A percentile compares a stretch with the other conserved stretches of the same genome.
phyloP scores from a whole-genome alignment of 2,797 vertebrate species.

The Tiaroga cobitis region DNA sequence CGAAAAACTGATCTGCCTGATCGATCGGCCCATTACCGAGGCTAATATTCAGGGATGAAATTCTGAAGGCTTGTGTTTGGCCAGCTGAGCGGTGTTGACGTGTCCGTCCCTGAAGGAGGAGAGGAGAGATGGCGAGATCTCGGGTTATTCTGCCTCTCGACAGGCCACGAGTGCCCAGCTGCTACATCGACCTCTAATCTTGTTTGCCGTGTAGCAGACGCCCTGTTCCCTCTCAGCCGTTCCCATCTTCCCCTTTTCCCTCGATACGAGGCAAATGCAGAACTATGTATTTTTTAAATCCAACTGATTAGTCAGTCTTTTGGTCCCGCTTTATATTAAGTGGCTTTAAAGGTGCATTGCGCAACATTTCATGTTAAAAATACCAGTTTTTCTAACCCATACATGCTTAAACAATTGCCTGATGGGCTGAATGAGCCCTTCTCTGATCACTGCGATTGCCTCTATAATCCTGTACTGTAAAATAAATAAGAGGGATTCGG shows the following conservation, averaged over 20 bases:
- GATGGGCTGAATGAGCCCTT: too few species aligned
- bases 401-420: too few species aligned
- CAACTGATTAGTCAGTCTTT: background rate
- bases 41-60: constrained; percentile 35
- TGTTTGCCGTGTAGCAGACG: constrained; percentile 49
- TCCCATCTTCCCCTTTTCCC: constrained; percentile 2
- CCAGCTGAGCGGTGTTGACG: constrained; percentile 48
- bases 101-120: constrained; percentile 5
- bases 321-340: too few species aligned
- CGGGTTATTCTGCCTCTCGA: constrained; percentile 41
- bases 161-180: constrained; percentile 29
- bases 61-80: constrained; percentile 28
- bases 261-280: background rate
- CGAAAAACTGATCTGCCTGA: constrained; percentile 40
- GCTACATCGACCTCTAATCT: constrained; percentile 45
- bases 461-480: too few species aligned
- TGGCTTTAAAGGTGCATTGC: too few species aligned
- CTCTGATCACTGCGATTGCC: too few species aligned
- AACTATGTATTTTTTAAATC: background rate
- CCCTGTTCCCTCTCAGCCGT: background rate
- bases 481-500: too few species aligned
- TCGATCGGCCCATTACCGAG: constrained; percentile 32
- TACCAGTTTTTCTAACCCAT: too few species aligned
- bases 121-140: constrained; percentile 1
- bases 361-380: too few species aligned